Evolutionary conservation across 2,888 invertebrate species (phyloP).

Genomic region (Elmis aenea): DNA sequence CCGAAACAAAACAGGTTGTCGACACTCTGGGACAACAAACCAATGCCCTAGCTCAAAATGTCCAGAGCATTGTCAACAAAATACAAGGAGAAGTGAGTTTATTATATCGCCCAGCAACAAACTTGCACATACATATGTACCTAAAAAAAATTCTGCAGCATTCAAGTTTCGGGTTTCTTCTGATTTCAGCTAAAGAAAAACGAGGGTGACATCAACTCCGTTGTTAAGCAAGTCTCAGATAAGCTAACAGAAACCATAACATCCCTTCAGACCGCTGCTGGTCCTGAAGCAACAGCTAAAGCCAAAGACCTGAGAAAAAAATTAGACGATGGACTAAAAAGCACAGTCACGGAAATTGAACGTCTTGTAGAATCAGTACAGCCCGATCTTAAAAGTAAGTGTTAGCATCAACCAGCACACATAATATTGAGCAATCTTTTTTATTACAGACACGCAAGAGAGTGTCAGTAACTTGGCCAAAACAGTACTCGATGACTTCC

Average conservation of each 20-base stretch:
- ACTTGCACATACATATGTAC: no score
- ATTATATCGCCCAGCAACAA: no score
- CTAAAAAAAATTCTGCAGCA: background rate
- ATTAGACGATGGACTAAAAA: slow-evolving; percentile 31
- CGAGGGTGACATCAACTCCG: slow-evolving; percentile 27
- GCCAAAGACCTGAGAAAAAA: slow-evolving; percentile 33
- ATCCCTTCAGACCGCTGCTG: slow-evolving; percentile 29
- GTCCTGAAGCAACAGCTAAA: slow-evolving; percentile 34
- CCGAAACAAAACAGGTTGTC: slow-evolving; percentile 7
- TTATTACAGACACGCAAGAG: slow-evolving; percentile 12
- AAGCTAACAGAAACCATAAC: slow-evolving; percentile 28
- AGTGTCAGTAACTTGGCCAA: slow-evolving; percentile 6
- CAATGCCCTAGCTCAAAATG: slow-evolving; percentile 3
- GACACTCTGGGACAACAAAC: slow-evolving; percentile 1
- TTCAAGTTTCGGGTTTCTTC: background rate
- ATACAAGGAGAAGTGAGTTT: slow-evolving; percentile 7
- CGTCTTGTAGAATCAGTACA: slow-evolving; percentile 33
- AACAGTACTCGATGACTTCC: slow-evolving; percentile 18
- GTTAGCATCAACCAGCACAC: background rate
- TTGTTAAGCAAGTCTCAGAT: slow-evolving; percentile 31
- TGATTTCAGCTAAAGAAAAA: slow-evolving; percentile 3
- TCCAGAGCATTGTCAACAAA: slow-evolving; percentile 5
- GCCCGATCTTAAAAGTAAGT: slow-evolving; percentile 36
- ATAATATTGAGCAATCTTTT: background rate
- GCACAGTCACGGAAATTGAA: slow-evolving; percentile 31